These are phyloP conservation scores for Micrasema minimum DNA, from an alignment of 1,140 invertebrate genomes.

Conservation along the genomic window DNA sequence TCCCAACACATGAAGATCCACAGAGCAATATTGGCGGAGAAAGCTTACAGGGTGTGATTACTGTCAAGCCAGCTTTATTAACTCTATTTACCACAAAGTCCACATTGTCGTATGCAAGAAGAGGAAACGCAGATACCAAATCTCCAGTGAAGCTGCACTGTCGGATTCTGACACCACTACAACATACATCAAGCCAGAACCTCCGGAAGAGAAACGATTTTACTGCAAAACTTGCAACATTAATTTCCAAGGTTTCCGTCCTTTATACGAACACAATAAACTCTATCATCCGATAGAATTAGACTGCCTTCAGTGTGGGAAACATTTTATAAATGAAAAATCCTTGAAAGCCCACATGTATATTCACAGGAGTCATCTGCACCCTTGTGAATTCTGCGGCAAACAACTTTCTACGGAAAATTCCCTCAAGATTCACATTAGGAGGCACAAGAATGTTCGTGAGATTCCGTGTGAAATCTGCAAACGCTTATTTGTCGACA, in stretches of 20 bases:
- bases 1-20: too few species aligned
- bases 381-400: constrained; percentile 59
- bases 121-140: too few species aligned
- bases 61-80: too few species aligned
- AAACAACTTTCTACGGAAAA: constrained; percentile 57
- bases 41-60: too few species aligned
- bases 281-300: constrained; percentile 65
- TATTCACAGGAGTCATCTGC: constrained; percentile 60
- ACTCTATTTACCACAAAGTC: too few species aligned
- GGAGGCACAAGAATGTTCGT: constrained; percentile 62
- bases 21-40: too few species aligned
- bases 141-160: too few species aligned
- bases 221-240: constrained; percentile 63
- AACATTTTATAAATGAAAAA: constrained; percentile 69
- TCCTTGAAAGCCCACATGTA: constrained; percentile 60
- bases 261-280: constrained; percentile 63
- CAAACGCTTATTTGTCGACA: constrained; percentile 57
- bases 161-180: constrained; percentile 35
- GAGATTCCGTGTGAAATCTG: constrained; percentile 65
- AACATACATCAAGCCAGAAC: constrained; percentile 59
- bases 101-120: too few species aligned
- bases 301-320: constrained; percentile 71
- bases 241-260: constrained; percentile 68
- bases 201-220: constrained; percentile 67
- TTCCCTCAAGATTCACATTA: constrained; percentile 59